Evolutionary conservation across 1,140 invertebrate genomes (phyloP), one percentile per base, ranked within the genome.

Genomic region (Phymorhynchus buccinoides): DNA sequence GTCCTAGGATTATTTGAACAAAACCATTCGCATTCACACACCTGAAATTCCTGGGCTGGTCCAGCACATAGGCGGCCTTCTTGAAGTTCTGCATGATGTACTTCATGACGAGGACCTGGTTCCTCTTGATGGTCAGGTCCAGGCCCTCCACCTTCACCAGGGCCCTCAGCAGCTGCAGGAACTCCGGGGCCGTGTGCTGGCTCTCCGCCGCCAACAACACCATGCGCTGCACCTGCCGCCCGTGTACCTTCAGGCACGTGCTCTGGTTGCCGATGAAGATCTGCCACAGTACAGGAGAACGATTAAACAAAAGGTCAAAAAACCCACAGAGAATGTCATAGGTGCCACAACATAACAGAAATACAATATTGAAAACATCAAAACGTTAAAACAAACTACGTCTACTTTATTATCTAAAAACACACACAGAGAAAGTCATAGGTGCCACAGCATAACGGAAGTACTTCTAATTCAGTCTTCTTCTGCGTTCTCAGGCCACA

Each of bases 21-120:
- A 16, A 62, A 4, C 4, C 6, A 62, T 4, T 27, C 56, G n/a
- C 14, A 62, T 27, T 6, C 14, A 62, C 0, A 22, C 35, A 91
- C 91, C 89, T 91, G 32, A 86, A 68, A 56, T 90, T 91, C 79
- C 89, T 62, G 22, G 90, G 88, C 84, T 92, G 90, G 73, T 93
- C 92, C n/a, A 93, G 88, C 0, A 93, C 89, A 86, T 92, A 91
- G 22, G 91, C 92, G n/a, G 92, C 90, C 84, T 93, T 92, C 44
- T 90, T 90, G 84, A 91, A 92, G 71, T 92, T 91, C 88, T 93
- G 92, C 93, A 94, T 94, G 83, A 94, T 90, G 84, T 93, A 94
- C 85, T 94, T 94, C 93, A 94, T 94, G 6, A 93, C 92, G 27
- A 91, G 89, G 18, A 90, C 90, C 84, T 93, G 93, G 77, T 94